Base-by-base conservation (phyloP, 2,113 vertebrate species). In the Syngnathus floridae region DNA sequence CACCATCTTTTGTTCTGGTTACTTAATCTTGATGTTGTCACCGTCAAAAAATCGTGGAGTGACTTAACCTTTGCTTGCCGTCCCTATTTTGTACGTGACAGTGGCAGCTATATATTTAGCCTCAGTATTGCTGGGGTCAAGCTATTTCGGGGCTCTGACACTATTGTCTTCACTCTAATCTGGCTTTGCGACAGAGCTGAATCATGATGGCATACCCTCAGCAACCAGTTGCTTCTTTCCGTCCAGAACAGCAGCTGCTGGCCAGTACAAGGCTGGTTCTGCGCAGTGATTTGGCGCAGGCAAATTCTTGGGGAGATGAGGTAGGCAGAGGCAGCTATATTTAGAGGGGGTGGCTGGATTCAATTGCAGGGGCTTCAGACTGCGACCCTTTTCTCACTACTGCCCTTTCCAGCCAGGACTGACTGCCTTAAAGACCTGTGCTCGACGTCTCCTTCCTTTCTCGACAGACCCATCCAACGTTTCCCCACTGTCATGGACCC, bases 151-250 rank as follows among this genome's bases (percentile, higher is more conserved):
- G 69, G 56, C 54, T 58, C 51, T 78, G 77, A 74, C 82, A 68
- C 65, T 65, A 76, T 85, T 81, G 79, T 84, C 76, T 66, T 52
- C 21, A 17, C 66, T 67, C 35, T 40, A 60, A 37, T 37, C 11
- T 35, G 31, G 66, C 62, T 73, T 75, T 62, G 70, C 67, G 80
- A 83, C 73, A 72, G 57, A 71, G 82, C 82, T 85, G 84, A 83
- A 72, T 86, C 85, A 78, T 49, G 72, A 73, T 72, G 73, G 71
- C 71, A 55, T 22, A 64, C 59, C 62, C 80, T 63, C 84, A 89
- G 88, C 88, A 76, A 87, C 83, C 94, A 95, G 93, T 93, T 96
- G 94, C 90, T 92, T 91, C 92, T 91, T 94, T 97, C 92, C 92
- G 81, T 94, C 92, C 90, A 56, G 86, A 89, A 91, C 93, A 93